Evolutionary conservation across 1,140 invertebrate genomes (phyloP).

Genomic region (Drosophila navojoa): DNA sequence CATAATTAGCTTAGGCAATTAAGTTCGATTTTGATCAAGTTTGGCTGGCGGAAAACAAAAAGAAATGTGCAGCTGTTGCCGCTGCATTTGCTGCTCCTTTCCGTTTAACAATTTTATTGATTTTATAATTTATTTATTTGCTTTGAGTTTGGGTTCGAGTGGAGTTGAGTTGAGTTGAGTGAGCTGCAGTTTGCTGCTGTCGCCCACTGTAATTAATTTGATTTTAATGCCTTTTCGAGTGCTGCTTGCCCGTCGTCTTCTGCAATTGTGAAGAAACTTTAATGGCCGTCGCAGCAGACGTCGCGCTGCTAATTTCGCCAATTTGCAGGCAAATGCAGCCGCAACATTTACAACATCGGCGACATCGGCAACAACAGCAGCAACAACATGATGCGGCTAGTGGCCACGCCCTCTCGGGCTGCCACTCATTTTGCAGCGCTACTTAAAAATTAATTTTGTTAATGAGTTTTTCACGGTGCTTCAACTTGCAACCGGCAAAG

Average conservation of each 20-base stretch:
- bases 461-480: constrained; percentile 74
- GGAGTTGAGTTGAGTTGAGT: constrained; percentile 17
- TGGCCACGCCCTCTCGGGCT: constrained; percentile 58
- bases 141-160: constrained; percentile 30
- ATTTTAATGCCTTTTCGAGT: constrained; percentile 80
- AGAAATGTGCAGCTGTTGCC: constrained; percentile 18
- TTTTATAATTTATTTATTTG: constrained; percentile 80
- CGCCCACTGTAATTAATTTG: constrained; percentile 78
- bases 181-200: constrained; percentile 40
- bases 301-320: constrained; percentile 71
- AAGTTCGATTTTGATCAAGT: not conserved
- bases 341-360: constrained; percentile 3
- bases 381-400: constrained; percentile 41
- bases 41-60: not conserved
- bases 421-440: constrained; percentile 70
- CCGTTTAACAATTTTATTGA: constrained; percentile 63
- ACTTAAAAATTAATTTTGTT: constrained; percentile 83
- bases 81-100: constrained; percentile 8
- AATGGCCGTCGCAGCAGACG: constrained; percentile 64
- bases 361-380: not conserved
- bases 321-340: constrained; percentile 66
- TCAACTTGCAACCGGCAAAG: constrained; percentile 25
- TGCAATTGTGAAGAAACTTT: constrained; percentile 58
- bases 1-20: constrained; percentile 5
- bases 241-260: constrained; percentile 42